A percentile compares a stretch with the other conserved stretches of the same genome.
Conservation (phyloP, 2,797 vertebrate species). For the Chaetophractus vellerosus region DNA sequence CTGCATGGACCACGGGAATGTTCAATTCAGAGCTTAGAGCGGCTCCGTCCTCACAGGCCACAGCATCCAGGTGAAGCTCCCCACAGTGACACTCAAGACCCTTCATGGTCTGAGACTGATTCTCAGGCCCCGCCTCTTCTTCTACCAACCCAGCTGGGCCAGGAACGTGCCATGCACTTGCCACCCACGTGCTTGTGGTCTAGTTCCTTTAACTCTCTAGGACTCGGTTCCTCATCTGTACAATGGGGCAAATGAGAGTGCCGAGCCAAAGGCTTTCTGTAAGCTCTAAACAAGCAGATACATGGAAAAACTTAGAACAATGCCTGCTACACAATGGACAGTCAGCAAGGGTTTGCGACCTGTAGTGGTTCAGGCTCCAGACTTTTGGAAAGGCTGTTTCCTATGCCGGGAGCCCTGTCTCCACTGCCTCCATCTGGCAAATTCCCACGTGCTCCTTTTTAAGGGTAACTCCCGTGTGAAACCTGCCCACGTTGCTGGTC, state of each 20-base stretch:
- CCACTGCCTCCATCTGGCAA: too few species aligned
- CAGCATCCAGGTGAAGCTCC: background rate
- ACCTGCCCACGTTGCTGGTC: background rate
- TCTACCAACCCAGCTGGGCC: too few species aligned
- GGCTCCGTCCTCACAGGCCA: background rate
- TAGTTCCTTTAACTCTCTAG: background rate
- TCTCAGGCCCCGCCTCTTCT: background rate
- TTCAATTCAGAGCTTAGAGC: background rate
- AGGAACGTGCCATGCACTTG: background rate
- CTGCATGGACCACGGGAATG: rapidly evolving
- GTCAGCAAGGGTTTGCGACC: rapidly evolving
- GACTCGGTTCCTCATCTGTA: background rate
- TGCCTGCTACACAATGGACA: rapidly evolving
- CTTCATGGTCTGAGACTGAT: background rate
- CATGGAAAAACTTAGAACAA: background rate
- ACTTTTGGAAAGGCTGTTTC: background rate
- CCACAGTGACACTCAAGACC: background rate
- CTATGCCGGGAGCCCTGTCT: background rate
- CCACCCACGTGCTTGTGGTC: background rate
- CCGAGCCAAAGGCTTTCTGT: background rate
- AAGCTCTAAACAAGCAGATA: background rate
- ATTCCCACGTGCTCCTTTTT: background rate
- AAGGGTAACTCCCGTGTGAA: background rate
- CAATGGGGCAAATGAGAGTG: background rate
- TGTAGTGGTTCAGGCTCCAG: background rate